Percentiles rank a stretch among this genome's conserved stretches.
phyloP scores from a whole-genome alignment of 2,797 vertebrate genomes.

The Limnodromus scolopaceus region DNA sequence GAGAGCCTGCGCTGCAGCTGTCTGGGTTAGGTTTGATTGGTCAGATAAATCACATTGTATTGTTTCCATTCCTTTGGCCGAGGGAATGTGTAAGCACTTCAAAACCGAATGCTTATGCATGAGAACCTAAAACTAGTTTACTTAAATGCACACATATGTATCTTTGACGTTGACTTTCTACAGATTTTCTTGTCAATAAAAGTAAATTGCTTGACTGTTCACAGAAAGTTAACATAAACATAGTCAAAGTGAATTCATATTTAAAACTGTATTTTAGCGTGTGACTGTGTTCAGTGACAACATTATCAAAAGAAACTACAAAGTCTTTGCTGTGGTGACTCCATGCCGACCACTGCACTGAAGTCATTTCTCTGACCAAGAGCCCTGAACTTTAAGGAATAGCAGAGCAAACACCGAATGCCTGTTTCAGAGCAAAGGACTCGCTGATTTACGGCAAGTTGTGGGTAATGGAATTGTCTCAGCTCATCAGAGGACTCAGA shows the following conservation, averaged over 20 bases:
- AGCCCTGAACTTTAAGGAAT: neutral
- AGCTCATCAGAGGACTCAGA: conserved; percentile 28
- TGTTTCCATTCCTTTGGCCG: conserved; percentile 68
- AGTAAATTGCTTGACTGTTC: conserved; percentile 54
- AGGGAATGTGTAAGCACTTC: conserved; percentile 63
- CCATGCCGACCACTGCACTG: neutral
- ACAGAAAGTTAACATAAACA: conserved; percentile 44
- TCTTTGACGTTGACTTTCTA: conserved; percentile 40
- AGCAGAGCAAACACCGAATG: neutral
- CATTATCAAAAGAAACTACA: neutral
- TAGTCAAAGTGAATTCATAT: neutral
- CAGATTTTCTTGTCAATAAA: conserved; percentile 67
- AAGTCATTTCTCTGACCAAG: neutral
- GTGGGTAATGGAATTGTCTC: conserved; percentile 21
- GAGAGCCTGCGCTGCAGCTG: conserved; percentile 50
- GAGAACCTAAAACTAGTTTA: conserved; percentile 53
- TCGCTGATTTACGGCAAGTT: neutral
- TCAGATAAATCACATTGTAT: conserved; percentile 72
- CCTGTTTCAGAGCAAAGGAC: neutral
- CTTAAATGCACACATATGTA: conserved; percentile 69
- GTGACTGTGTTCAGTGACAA: neutral
- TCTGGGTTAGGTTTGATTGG: conserved; percentile 57
- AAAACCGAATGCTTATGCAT: conserved; percentile 64
- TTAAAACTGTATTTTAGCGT: neutral
- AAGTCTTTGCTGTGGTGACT: neutral